phyloP scores from a whole-genome alignment of 2,113 vertebrate species.

The Prochilodus magdalenae region DNA sequence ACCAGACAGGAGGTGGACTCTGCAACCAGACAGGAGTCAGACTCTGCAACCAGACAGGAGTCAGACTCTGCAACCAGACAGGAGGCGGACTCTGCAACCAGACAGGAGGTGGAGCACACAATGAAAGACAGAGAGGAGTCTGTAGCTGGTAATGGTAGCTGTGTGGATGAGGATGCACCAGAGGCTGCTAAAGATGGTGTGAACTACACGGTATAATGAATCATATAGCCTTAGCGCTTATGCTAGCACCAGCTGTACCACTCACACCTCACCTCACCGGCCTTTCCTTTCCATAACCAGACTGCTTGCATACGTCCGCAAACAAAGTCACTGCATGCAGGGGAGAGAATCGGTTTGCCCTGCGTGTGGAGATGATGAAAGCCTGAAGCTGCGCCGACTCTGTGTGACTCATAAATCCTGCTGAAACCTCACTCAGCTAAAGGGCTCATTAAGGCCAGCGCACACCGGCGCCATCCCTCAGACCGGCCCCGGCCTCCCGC shows the following conservation, averaged over 20 bases:
- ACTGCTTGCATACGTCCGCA: background rate
- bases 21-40: no score
- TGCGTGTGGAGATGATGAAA: background rate
- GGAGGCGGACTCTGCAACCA: no score
- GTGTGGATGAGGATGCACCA: no score
- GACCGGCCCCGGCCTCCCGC: background rate
- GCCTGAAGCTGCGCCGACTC: background rate
- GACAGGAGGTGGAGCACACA: no score
- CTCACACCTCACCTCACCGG: background rate
- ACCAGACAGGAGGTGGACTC: no score
- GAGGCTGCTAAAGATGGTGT: no score
- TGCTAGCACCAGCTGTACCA: background rate
- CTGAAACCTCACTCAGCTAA: background rate
- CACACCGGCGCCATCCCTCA: background rate
- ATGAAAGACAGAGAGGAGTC: no score
- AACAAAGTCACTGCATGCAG: background rate
- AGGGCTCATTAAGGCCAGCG: background rate
- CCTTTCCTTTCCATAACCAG: background rate
- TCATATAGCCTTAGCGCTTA: no score
- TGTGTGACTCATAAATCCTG: conserved; percentile 4
- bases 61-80: no score
- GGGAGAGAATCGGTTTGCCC: background rate
- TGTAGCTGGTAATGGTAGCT: no score
- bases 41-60: no score
- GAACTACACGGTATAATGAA: no score